phyloP scores from a whole-genome alignment of 2,113 vertebrate species.

The Oryzias javanicus region DNA sequence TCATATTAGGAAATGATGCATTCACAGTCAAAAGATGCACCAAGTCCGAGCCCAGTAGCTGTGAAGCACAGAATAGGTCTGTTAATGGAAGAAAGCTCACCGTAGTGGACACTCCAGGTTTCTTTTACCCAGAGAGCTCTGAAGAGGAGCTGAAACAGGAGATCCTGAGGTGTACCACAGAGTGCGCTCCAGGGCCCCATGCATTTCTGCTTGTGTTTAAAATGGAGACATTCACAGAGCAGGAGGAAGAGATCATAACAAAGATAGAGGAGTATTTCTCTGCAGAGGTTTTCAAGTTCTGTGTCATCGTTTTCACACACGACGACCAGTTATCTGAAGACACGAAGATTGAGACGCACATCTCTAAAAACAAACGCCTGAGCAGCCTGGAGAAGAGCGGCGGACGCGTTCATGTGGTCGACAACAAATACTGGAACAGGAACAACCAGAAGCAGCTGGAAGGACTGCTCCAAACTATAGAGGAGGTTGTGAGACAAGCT shows the following conservation, averaged over 20 bases:
- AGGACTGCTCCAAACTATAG: constrained; percentile 13
- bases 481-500: background rate
- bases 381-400: constrained; percentile 12
- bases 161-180: constrained; percentile 20
- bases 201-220: constrained; percentile 44
- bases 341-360: background rate
- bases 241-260: background rate
- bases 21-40: background rate
- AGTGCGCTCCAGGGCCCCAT: constrained; percentile 24
- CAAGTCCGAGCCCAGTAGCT: background rate
- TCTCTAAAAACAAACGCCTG: background rate
- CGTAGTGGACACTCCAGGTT: constrained; percentile 7
- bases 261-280: constrained; percentile 17
- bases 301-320: too few species aligned
- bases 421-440: constrained; percentile 27
- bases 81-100: fast-evolving
- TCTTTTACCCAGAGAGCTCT: background rate
- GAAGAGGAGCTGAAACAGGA: constrained; percentile 13
- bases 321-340: background rate
- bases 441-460: constrained; percentile 25
- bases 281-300: background rate
- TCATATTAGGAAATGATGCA: constrained; percentile 1
- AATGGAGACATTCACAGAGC: constrained; percentile 17
- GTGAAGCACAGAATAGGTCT: fast-evolving
- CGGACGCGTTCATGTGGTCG: constrained; percentile 2